A percentile compares a stretch with the other conserved stretches of the same genome.
phyloP scores from a whole-genome alignment of 1,140 invertebrate species.

The Leptinotarsa texana region DNA sequence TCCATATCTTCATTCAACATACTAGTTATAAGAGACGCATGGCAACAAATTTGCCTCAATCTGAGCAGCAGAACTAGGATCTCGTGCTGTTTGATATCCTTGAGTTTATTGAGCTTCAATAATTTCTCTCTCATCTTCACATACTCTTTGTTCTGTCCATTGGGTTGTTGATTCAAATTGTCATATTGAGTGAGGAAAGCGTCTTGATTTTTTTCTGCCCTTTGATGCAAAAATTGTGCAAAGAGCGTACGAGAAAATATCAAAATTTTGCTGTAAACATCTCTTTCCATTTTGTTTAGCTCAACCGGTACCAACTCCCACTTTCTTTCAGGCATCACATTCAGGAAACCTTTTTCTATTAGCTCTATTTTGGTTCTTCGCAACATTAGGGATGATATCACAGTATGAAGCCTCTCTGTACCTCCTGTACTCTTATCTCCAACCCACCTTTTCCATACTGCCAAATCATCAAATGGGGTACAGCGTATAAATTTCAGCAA shows the following conservation, averaged over 20 bases:
- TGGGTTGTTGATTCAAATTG: slow-evolving; percentile 16
- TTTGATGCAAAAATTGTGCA: slow-evolving; percentile 74
- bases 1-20: slow-evolving; percentile 64
- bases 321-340: slow-evolving; percentile 69
- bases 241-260: slow-evolving; percentile 74
- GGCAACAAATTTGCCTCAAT: slow-evolving; percentile 85
- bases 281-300: slow-evolving; percentile 71
- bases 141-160: slow-evolving; percentile 43
- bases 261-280: slow-evolving; percentile 77
- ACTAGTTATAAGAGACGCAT: slow-evolving; percentile 77
- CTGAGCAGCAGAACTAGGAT: slow-evolving; percentile 83
- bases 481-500: slow-evolving; percentile 83
- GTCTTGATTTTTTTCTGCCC: slow-evolving; percentile 65
- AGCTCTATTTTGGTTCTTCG: slow-evolving; percentile 82
- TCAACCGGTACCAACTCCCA: slow-evolving; percentile 62
- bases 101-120: slow-evolving; percentile 61
- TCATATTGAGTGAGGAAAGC: neutral
- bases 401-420: slow-evolving; percentile 71
- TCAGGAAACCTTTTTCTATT: slow-evolving; percentile 62
- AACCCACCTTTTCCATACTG: slow-evolving; percentile 73
- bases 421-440: slow-evolving; percentile 76
- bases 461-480: slow-evolving; percentile 85
- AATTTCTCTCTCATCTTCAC: slow-evolving; percentile 63
- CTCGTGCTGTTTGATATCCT: slow-evolving; percentile 71
- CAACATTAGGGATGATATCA: slow-evolving; percentile 82